These are phyloP conservation scores for Channa argus DNA, from an alignment of 2,113 vertebrate species.

Conservation along the genomic window DNA sequence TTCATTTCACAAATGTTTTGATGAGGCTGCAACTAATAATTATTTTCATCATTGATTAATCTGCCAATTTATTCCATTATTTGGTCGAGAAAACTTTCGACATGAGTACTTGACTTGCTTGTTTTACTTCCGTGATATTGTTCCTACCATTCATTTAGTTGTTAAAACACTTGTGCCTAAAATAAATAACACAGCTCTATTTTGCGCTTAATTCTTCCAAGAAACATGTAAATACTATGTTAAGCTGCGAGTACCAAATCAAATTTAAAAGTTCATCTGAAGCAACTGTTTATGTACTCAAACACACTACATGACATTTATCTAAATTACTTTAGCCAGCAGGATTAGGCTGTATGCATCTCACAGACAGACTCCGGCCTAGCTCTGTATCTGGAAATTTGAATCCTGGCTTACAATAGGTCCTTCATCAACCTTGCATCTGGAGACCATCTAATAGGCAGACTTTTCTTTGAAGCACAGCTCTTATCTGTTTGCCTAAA, in stretches of 20 bases:
- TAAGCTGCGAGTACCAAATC: not conserved
- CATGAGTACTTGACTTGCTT: too few species aligned
- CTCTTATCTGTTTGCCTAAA: conserved; percentile 55
- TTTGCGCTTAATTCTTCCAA: not conserved
- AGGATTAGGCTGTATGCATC: conserved; percentile 21
- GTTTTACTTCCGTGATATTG: too few species aligned
- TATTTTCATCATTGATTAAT: too few species aligned
- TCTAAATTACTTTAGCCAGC: conserved; percentile 13
- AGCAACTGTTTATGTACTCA: conserved; percentile 24
- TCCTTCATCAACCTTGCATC: conserved; percentile 70
- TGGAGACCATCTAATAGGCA: conserved; percentile 62
- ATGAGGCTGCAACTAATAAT: too few species aligned
- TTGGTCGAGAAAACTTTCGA: too few species aligned
- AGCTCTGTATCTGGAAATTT: conserved; percentile 46
- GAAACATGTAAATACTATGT: not conserved
- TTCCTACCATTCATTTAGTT: not conserved
- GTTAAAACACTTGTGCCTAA: not conserved
- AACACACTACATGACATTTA: conserved; percentile 36
- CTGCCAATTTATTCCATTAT: too few species aligned
- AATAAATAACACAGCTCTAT: not conserved
- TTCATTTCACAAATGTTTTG: not conserved
- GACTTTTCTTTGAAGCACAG: conserved; percentile 54
- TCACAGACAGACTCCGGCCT: not conserved
- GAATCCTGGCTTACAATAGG: conserved; percentile 51
- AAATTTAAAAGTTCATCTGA: conserved; percentile 45